Evolutionary conservation across 2,888 invertebrate species (phyloP).

Genomic region (Agrotis exclamationis): DNA sequence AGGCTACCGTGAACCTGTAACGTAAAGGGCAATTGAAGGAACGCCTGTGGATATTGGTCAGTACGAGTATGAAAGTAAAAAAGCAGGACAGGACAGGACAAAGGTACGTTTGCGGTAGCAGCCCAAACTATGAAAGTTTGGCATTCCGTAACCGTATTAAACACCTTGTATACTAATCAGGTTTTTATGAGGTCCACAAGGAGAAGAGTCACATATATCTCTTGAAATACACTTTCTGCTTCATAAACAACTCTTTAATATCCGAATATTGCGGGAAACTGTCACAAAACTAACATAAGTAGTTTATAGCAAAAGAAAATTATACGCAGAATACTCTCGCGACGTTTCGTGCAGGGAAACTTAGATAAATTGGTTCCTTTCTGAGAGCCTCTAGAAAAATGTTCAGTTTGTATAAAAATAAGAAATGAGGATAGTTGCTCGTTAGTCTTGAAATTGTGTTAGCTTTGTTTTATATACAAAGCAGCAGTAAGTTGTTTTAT

Average conservation of each 20-base stretch:
- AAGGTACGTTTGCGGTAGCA: too few species aligned
- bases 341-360: constrained; percentile 31
- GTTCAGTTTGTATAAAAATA: constrained; percentile 19
- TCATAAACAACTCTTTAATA: constrained; percentile 21
- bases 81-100: too few species aligned
- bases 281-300: constrained; percentile 22
- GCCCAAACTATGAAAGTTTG: too few species aligned
- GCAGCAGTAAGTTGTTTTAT: not conserved
- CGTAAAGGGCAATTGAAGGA: too few species aligned
- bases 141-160: too few species aligned
- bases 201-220: not conserved
- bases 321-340: constrained; percentile 23
- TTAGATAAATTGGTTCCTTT: constrained; percentile 53
- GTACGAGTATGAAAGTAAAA: too few species aligned
- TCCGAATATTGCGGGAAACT: constrained; percentile 10
- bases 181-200: too few species aligned
- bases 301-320: constrained; percentile 43
- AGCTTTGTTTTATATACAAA: constrained; percentile 13
- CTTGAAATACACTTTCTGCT: not conserved
- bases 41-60: too few species aligned
- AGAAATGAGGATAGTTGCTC: constrained; percentile 19
- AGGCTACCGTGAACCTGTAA: too few species aligned
- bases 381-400: constrained; percentile 38
- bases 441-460: constrained; percentile 20
- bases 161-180: too few species aligned